Conservation (phyloP, 1,140 invertebrate species). For the Druon quercuslanigerum region DNA sequence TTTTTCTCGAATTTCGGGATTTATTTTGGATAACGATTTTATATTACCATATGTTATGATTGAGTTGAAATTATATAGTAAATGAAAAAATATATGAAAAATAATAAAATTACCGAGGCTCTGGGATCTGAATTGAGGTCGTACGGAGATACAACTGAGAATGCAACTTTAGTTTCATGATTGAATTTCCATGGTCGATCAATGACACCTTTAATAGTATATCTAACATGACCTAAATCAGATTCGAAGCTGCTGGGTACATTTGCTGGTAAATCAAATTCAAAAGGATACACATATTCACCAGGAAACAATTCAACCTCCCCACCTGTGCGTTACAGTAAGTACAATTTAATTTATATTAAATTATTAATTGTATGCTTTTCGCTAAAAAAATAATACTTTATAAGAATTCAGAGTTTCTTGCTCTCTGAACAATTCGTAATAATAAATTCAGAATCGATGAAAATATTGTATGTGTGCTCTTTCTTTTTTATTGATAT, state of each 20-base stretch:
- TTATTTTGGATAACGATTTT: too few relatives aligned
- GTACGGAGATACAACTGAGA: constrained; percentile 87
- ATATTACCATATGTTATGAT: not conserved
- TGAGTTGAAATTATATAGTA: not conserved
- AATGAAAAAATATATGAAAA: not conserved
- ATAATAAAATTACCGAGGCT: constrained; percentile 67
- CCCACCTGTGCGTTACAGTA: not conserved
- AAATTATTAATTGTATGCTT: too few relatives aligned
- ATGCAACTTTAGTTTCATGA: constrained; percentile 86
- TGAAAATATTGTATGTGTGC: too few relatives aligned
- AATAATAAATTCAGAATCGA: too few relatives aligned
- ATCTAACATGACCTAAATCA: constrained; percentile 85
- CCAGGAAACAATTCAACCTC: constrained; percentile 80
- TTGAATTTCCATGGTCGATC: constrained; percentile 91
- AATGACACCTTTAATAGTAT: constrained; percentile 86
- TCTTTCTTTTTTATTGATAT: too few relatives aligned
- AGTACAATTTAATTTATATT: too few relatives aligned
- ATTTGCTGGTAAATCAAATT: constrained; percentile 79
- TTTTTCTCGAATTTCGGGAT: too few relatives aligned
- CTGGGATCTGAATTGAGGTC: constrained; percentile 86
- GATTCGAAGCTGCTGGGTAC: constrained; percentile 89
- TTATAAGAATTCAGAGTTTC: too few relatives aligned
- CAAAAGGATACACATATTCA: constrained; percentile 83
- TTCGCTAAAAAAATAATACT: too few relatives aligned
- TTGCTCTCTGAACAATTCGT: too few relatives aligned